Conservation (phyloP, 2,797 vertebrate genomes). For the Trachurus trachurus region DNA sequence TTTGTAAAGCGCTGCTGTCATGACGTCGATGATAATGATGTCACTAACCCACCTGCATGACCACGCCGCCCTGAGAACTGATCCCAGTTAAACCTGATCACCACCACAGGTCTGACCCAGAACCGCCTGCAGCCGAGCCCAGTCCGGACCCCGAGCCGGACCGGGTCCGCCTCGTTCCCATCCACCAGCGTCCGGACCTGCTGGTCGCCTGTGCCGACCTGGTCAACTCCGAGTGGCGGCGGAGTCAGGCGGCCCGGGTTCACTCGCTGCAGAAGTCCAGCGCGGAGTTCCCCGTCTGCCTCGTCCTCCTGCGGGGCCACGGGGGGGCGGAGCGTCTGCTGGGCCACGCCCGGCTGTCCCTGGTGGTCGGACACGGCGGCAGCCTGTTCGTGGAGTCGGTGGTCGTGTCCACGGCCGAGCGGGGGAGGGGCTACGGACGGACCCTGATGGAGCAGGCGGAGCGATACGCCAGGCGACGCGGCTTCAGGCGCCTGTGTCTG, state of each 20-base stretch:
- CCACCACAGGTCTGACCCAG: conserved; percentile 71
- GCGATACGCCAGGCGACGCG: conserved; percentile 86
- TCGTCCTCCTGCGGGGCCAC: conserved; percentile 86
- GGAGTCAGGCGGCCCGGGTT: conserved; percentile 90
- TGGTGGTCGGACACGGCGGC: conserved; percentile 81
- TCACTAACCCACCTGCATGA: too few species aligned
- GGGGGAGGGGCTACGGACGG: conserved; percentile 93
- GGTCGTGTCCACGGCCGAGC: conserved; percentile 88
- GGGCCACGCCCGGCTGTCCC: conserved; percentile 92
- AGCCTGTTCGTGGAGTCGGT: conserved; percentile 95
- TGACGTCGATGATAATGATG: too few species aligned
- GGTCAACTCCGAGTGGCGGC: conserved; percentile 93
- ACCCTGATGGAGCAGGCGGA: conserved; percentile 92
- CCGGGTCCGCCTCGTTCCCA: conserved; percentile 83
- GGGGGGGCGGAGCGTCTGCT: conserved; percentile 78
- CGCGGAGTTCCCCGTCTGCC: conserved; percentile 89
- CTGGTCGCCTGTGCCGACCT: conserved; percentile 91
- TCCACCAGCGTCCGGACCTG: conserved; percentile 92
- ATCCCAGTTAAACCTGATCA: conserved; percentile 55
- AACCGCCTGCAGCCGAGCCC: conserved; percentile 4
- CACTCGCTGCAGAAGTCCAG: conserved; percentile 92
- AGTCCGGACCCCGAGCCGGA: conserved; percentile 6
- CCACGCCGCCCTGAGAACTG: conserved; percentile 28
- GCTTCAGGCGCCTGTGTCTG: conserved; percentile 89
- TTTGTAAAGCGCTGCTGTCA: too few species aligned